Percentiles rank a stretch among this genome's conserved stretches.
Conservation (phyloP, 2,797 vertebrate genomes). For the Margarornis squamiger region DNA sequence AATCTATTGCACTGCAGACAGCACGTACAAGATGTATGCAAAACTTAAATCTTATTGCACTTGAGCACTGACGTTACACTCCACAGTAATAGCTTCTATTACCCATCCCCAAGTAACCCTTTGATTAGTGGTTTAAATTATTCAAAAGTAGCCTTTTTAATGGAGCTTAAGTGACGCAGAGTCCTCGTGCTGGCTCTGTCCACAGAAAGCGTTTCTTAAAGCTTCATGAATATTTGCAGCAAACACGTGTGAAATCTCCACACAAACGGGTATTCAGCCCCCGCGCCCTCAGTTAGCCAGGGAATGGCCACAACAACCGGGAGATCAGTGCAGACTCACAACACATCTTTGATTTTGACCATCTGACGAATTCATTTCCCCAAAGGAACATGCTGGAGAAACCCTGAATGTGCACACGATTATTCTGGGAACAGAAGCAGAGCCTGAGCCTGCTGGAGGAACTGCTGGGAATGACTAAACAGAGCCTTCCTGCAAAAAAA, state of each 20-base stretch:
- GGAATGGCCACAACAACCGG: conserved; percentile 8
- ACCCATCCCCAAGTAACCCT: conserved; percentile 45
- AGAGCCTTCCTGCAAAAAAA: conserved; percentile 18
- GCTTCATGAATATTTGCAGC: conserved; percentile 42
- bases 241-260: conserved; percentile 37
- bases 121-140: conserved; percentile 54
- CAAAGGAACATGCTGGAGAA: neutral
- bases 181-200: neutral
- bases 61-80: neutral
- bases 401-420: neutral
- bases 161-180: conserved; percentile 24
- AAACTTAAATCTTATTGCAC: conserved; percentile 36
- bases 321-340: conserved; percentile 9
- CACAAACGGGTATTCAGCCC: neutral
- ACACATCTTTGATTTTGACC: conserved; percentile 21
- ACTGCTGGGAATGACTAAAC: neutral
- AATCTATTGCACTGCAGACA: neutral
- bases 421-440: neutral
- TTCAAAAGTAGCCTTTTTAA: conserved; percentile 54
- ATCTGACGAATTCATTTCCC: neutral
- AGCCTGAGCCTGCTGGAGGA: neutral
- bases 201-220: conserved; percentile 12
- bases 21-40: neutral
- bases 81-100: conserved; percentile 10
- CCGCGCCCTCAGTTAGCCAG: neutral